These are phyloP conservation scores for Alviniconcha strummeri DNA, from an alignment of 2,888 invertebrate genomes.

Conservation along the genomic window DNA sequence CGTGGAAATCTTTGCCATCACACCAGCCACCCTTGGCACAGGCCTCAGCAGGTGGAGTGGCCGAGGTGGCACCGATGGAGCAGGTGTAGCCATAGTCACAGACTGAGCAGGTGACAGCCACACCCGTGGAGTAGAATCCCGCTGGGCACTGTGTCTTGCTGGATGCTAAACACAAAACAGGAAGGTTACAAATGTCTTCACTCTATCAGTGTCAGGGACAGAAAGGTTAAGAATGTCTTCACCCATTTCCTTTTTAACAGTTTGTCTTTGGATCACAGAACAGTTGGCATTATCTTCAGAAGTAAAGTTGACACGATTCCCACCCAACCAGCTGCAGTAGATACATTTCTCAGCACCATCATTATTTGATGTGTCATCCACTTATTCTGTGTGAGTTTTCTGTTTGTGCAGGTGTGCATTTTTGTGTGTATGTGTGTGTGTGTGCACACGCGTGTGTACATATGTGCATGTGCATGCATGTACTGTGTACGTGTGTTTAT, in stretches of 20 bases:
- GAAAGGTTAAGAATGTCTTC: no score
- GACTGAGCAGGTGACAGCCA: conserved; percentile 50
- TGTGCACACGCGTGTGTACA: not conserved
- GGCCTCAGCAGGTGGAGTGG: conserved; percentile 54
- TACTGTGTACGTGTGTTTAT: no score
- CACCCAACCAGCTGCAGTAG: no score
- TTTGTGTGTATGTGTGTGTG: no score
- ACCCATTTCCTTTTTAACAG: no score
- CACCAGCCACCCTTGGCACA: conserved; percentile 68
- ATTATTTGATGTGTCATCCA: no score
- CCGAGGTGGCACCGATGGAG: conserved; percentile 58
- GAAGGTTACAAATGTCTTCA: not conserved
- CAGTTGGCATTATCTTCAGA: not conserved
- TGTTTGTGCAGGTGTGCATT: no score
- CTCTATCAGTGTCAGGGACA: not conserved
- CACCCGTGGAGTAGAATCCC: conserved; percentile 65
- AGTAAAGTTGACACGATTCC: not conserved
- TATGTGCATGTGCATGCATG: not conserved
- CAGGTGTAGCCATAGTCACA: conserved; percentile 68
- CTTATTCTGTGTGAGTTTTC: no score
- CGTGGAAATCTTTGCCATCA: conserved; percentile 62
- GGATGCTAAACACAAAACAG: conserved; percentile 50
- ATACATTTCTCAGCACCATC: no score
- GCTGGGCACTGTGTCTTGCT: conserved; percentile 62
- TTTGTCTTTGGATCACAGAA: no score